Conservation (phyloP, 2,888 invertebrate genomes). For the Caenorhabditis becei region DNA sequence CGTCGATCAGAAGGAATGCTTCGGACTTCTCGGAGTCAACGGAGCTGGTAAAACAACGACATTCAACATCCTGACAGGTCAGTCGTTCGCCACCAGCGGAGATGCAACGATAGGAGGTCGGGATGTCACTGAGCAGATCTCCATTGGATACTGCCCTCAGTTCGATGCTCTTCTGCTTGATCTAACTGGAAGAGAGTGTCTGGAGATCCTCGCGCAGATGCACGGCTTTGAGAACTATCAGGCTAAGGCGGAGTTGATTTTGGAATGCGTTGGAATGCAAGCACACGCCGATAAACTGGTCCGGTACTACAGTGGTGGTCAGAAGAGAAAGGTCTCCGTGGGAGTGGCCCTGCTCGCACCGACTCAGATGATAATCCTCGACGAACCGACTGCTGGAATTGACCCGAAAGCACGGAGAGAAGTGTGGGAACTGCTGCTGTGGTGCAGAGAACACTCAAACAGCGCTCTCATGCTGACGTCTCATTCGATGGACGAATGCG, state of each 20-base stretch:
- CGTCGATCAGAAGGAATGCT: slow-evolving; percentile 73
- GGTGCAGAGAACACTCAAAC: slow-evolving; percentile 23
- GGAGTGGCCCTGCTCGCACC: slow-evolving; percentile 74
- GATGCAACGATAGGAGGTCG: slow-evolving; percentile 70
- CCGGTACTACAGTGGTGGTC: too few species aligned
- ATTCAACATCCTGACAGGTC: slow-evolving; percentile 73
- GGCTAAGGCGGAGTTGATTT: slow-evolving; percentile 39
- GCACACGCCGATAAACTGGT: slow-evolving; percentile 49
- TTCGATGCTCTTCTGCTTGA: slow-evolving; percentile 76
- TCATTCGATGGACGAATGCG: slow-evolving; percentile 81
- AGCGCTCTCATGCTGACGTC: slow-evolving; percentile 78
- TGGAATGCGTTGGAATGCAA: slow-evolving; percentile 59
- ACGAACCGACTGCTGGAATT: slow-evolving; percentile 78
- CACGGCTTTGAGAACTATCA: slow-evolving; percentile 67
- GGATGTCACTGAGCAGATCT: slow-evolving; percentile 73
- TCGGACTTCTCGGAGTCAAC: slow-evolving; percentile 81
- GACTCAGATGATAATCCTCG: slow-evolving; percentile 70
- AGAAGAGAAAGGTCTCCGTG: slow-evolving; percentile 76
- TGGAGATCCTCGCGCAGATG: slow-evolving; percentile 72
- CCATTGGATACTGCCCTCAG: slow-evolving; percentile 78
- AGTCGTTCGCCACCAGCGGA: slow-evolving; percentile 73
- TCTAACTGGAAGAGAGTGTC: slow-evolving; percentile 72
- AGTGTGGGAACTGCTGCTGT: slow-evolving; percentile 68
- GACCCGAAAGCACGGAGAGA: slow-evolving; percentile 68
- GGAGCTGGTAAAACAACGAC: slow-evolving; percentile 79